Percentiles rank a stretch among this genome's conserved stretches.
phyloP scores from a whole-genome alignment of 2,797 vertebrate genomes.

The Hozukius guyotensis region DNA sequence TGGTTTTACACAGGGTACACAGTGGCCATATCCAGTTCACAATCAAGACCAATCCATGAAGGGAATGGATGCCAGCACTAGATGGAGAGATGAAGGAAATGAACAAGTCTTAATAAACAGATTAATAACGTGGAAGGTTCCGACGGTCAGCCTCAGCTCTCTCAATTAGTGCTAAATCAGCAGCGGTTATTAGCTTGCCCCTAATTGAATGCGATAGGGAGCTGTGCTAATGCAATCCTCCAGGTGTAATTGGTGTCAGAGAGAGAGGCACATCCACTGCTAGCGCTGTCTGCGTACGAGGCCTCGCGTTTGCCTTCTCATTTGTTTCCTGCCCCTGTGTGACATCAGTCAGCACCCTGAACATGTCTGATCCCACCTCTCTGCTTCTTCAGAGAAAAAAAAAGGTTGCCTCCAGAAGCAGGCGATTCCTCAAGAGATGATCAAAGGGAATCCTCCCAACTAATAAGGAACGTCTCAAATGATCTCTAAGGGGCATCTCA shows the following conservation, averaged over 20 bases:
- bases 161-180: conserved; percentile 83
- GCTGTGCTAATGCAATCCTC: conserved; percentile 74
- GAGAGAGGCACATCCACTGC: conserved; percentile 32
- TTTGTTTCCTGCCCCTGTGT: conserved; percentile 42
- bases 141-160: conserved; percentile 62
- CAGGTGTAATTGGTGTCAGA: conserved; percentile 78
- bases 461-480: conserved; percentile 36
- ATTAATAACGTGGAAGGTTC: conserved; percentile 71
- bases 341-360: conserved; percentile 40
- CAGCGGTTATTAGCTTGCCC: conserved; percentile 65
- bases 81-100: conserved; percentile 44
- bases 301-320: conserved; percentile 47
- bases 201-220: conserved; percentile 81
- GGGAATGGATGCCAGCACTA: neutral
- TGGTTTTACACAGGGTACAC: too few species aligned
- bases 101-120: conserved; percentile 73
- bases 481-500: conserved; percentile 1
- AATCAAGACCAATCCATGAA: neutral
- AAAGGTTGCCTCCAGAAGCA: conserved; percentile 14
- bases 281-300: conserved; percentile 13
- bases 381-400: conserved; percentile 10
- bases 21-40: neutral
- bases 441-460: conserved; percentile 37
- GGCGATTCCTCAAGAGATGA: conserved; percentile 33
- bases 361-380: conserved; percentile 19